phyloP scores from a whole-genome alignment of 2,888 invertebrate genomes.

The Chydorus sphaericus region DNA sequence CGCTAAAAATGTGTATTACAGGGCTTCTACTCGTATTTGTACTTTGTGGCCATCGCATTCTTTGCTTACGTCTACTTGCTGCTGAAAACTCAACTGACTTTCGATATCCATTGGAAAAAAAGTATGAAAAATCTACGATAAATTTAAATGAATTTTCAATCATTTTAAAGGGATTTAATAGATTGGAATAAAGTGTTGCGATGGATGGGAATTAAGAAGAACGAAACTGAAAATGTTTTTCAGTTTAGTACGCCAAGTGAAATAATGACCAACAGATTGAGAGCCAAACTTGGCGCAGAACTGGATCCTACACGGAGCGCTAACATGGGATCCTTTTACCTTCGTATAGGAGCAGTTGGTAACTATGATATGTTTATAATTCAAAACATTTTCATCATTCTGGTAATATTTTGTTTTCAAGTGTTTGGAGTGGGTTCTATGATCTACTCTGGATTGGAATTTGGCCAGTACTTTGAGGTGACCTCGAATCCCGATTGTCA shows the following conservation, averaged over 20 bases:
- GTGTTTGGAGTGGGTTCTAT: slow-evolving; percentile 37
- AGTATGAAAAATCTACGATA: no score
- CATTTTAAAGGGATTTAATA: no score
- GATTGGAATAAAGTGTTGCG: not conserved
- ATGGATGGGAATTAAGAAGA: not conserved
- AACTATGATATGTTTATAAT: slow-evolving; percentile 24
- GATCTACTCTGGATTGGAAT: slow-evolving; percentile 36
- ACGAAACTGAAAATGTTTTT: not conserved
- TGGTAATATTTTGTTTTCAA: slow-evolving; percentile 21
- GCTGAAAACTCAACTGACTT: slow-evolving; percentile 4
- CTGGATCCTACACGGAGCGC: slow-evolving; percentile 3
- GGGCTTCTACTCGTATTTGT: slow-evolving; percentile 74
- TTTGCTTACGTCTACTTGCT: slow-evolving; percentile 59
- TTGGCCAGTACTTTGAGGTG: slow-evolving; percentile 34
- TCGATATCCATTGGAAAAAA: not conserved
- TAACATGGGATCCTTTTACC: slow-evolving; percentile 61
- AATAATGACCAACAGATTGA: not conserved
- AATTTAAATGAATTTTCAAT: no score
- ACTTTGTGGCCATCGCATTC: slow-evolving; percentile 72
- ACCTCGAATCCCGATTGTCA: slow-evolving; percentile 28
- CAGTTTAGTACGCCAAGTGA: not conserved
- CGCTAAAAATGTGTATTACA: slow-evolving; percentile 27
- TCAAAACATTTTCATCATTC: slow-evolving; percentile 25
- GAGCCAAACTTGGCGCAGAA: not conserved
- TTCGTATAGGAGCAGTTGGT: slow-evolving; percentile 86